Percentiles rank a stretch among this genome's conserved stretches.
phyloP scores from a whole-genome alignment of 2,113 vertebrate genomes.

The Sakesphorus luctuosus region DNA sequence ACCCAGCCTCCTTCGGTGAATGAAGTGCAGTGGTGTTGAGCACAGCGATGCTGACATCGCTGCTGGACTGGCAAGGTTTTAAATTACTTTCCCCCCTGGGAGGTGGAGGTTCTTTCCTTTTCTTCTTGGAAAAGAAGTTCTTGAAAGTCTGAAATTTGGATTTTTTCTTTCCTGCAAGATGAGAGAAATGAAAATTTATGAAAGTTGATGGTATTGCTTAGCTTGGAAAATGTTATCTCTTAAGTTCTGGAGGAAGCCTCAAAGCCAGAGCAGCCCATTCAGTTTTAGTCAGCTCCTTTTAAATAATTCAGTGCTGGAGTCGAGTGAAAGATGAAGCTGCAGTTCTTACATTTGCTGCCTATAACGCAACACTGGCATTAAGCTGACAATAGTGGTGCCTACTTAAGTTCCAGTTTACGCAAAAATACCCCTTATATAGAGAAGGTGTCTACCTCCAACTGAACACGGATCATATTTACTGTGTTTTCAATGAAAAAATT shows the following conservation, averaged over 20 bases:
- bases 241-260: not conserved
- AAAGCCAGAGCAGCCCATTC: not conserved
- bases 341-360: not conserved
- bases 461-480: not conserved
- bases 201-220: not conserved
- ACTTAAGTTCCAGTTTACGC: not conserved
- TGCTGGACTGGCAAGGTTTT: slow-evolving; percentile 82
- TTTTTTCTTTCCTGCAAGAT: slow-evolving; percentile 88
- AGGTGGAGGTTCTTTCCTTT: slow-evolving; percentile 79
- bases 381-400: not conserved
- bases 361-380: not conserved
- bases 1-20: slow-evolving; percentile 76
- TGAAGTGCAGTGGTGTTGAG: slow-evolving; percentile 52
- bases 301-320: slow-evolving; percentile 47
- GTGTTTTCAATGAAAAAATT: not conserved
- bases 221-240: not conserved
- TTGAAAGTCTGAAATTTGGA: slow-evolving; percentile 92
- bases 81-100: slow-evolving; percentile 57
- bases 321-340: slow-evolving; percentile 45
- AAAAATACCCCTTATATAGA: not conserved
- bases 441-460: not conserved
- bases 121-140: slow-evolving; percentile 91
- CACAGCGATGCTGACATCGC: slow-evolving; percentile 76
- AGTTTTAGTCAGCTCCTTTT: not conserved
- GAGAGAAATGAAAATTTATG: not conserved